Evolutionary conservation across 2,888 invertebrate genomes (phyloP), one percentile per base, ranked within the genome.

Genomic region (Pediacus dermestoides): DNA sequence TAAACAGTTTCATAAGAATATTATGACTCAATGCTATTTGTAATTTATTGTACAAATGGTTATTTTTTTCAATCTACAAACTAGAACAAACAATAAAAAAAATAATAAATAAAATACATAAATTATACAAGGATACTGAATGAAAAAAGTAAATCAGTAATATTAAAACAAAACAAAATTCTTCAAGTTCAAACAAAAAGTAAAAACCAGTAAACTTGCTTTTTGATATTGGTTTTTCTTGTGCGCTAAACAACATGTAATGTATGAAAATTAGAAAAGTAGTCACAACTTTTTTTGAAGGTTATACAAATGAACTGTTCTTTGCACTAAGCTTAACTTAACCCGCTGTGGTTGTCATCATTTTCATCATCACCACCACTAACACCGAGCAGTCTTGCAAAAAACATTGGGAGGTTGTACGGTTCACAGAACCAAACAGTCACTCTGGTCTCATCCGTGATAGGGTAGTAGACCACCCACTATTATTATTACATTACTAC

Each of bases 401-500:
- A 30, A 30, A 28, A 18, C 31, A 50, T 50, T 51, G 47, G 55
- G 53, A 57, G 59, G 50, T 50, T 42, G 39, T 39, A 44, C 48
- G 66, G 65, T 67, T 67, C 67, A 67, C 65, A 58, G 67, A 67
- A 67, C 66, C 66, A 54, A 63, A 57, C 59, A 61, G 64, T 64
- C 65, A 58, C 57, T 62, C 53, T 60, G 52, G 63, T 64, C 57
- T 66, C 61, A 56, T 61, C 64, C 63, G 60, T 58, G 57, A 53
- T 54, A 55, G 64, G 63, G 64, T 54, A 64, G 65, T 45, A 53
- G 63, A 63, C 66, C 64, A 58, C 66, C 66, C 64, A 49, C 57
- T 57, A 47, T 39, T 46, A 49, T 42, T 46, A 39, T 44, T 44
- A 48, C 49, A 34, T 53, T 57, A 52, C 55, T 55, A 60, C 53